Evolutionary conservation across 2,113 vertebrate genomes (phyloP).

Genomic region (Calyptommatus sinebrachiatus): DNA sequence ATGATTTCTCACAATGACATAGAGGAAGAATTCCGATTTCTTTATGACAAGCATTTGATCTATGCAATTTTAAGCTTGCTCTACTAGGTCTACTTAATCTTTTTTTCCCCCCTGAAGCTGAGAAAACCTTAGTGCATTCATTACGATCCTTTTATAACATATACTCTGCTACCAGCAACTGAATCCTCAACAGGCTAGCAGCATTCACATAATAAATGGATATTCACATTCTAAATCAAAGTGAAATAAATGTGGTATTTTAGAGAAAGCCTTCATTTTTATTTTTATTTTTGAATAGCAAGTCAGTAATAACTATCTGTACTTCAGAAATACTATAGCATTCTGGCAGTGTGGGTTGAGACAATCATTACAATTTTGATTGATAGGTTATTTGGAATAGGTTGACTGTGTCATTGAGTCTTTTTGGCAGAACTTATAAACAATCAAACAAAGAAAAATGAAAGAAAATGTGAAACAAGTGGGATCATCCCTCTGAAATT

Average conservation of each 20-base stretch:
- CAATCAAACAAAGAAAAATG: background rate
- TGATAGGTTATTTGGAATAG: background rate
- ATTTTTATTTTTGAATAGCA: background rate
- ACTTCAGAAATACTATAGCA: background rate
- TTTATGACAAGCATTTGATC: background rate
- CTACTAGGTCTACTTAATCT: slow-evolving; percentile 9
- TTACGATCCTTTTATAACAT: background rate
- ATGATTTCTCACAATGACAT: background rate
- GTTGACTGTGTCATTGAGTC: background rate
- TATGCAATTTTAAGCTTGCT: slow-evolving; percentile 11
- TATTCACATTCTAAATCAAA: slow-evolving; percentile 22
- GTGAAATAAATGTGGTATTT: background rate
- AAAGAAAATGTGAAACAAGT: background rate
- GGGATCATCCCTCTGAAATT: background rate
- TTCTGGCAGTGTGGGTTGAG: background rate
- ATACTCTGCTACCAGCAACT: slow-evolving; percentile 6
- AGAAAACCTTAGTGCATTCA: background rate
- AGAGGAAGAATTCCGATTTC: background rate
- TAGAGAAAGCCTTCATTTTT: background rate
- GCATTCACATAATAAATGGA: slow-evolving; percentile 22
- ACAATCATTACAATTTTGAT: background rate
- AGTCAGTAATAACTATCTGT: background rate
- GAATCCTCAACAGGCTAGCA: slow-evolving; percentile 15
- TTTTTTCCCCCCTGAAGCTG: background rate
- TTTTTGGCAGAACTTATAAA: background rate